A percentile compares a stretch with the other conserved stretches of the same genome.
Conservation (phyloP, 1,140 invertebrate species). For the Drosophila murphyi region DNA sequence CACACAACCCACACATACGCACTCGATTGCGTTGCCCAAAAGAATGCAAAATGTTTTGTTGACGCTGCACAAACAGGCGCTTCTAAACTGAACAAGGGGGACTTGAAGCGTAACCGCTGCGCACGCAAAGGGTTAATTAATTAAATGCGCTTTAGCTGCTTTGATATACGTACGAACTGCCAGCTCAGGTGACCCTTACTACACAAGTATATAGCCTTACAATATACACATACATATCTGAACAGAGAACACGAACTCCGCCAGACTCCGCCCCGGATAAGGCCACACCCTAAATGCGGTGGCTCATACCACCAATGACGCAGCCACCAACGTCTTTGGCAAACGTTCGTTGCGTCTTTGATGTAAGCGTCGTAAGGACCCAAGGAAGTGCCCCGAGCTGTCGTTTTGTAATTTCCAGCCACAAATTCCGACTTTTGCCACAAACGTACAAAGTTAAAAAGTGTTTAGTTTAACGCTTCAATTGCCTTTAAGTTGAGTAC, state of each 20-base stretch:
- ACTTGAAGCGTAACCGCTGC: constrained; percentile 64
- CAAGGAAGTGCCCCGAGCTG: constrained; percentile 62
- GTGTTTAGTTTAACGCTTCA: constrained; percentile 27
- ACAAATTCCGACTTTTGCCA: constrained; percentile 3
- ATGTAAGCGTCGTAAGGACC: constrained; percentile 56
- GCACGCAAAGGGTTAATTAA: constrained; percentile 84
- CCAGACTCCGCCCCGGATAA: constrained; percentile 3
- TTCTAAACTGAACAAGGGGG: constrained; percentile 14
- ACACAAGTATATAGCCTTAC: background rate
- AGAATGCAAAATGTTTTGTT: constrained; percentile 72
- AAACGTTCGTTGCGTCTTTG: constrained; percentile 50
- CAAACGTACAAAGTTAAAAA: constrained; percentile 27
- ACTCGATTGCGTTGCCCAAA: constrained; percentile 41
- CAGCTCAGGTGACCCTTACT: background rate
- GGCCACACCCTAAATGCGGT: constrained; percentile 20
- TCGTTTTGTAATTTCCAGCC: constrained; percentile 60
- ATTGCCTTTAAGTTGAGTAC: constrained; percentile 22
- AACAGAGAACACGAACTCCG: background rate
- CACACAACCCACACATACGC: constrained; percentile 6
- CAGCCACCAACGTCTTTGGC: background rate
- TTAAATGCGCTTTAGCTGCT: constrained; percentile 59
- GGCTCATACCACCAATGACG: background rate
- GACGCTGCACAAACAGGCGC: constrained; percentile 67
- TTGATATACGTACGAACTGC: constrained; percentile 6
- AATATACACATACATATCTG: constrained; percentile 2